phyloP scores from a whole-genome alignment of 2,113 vertebrate genomes.

The Dasyprocta punctata region DNA sequence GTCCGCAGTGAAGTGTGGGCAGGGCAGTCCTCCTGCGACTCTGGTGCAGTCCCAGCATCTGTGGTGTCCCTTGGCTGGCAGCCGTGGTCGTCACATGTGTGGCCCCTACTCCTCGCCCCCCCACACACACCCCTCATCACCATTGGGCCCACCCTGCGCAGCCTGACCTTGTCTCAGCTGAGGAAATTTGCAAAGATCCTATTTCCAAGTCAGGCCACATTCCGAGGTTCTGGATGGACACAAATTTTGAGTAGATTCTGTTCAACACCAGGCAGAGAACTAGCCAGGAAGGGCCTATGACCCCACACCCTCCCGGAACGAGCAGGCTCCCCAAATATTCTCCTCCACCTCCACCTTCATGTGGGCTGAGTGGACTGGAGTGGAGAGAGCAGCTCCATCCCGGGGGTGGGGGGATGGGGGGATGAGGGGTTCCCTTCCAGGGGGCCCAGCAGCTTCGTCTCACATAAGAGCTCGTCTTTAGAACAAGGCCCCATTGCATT shows the following conservation, averaged over 20 bases:
- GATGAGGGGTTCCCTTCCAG: not conserved
- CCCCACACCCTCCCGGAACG: accelerated
- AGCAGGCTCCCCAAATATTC: not conserved
- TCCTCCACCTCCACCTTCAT: accelerated
- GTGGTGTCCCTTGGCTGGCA: accelerated
- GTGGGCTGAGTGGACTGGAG: not conserved
- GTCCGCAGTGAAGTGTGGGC: not conserved
- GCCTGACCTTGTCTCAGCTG: not conserved
- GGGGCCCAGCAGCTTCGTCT: not conserved
- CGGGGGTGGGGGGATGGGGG: not conserved
- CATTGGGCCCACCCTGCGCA: accelerated
- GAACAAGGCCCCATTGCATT: not conserved
- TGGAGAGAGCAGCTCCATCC: not conserved
- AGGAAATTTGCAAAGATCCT: not conserved
- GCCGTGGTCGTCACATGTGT: not conserved
- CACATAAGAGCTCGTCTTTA: not conserved
- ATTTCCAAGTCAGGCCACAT: not conserved
- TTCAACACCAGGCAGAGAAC: accelerated
- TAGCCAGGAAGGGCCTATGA: not conserved
- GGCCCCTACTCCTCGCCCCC: not conserved
- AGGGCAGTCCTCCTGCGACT: not conserved
- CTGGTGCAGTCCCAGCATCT: not conserved
- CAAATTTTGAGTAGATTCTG: not conserved
- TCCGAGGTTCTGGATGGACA: not conserved
- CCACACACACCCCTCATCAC: not conserved